Evolutionary conservation across 1,140 invertebrate species (phyloP), one percentile per base, ranked within the genome.

Genomic region (Scaptomyza pallida): DNA sequence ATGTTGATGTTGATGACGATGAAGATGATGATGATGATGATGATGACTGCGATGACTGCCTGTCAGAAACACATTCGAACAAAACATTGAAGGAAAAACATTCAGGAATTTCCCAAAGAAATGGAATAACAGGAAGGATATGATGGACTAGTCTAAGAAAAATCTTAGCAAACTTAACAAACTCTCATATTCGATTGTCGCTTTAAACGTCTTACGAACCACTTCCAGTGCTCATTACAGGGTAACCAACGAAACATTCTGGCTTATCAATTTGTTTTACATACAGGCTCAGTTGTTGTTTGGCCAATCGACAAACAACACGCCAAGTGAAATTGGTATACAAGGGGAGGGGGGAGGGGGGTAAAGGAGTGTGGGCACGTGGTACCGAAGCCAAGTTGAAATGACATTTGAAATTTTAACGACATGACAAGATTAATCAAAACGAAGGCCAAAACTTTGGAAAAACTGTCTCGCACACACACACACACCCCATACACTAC

Each of bases 371-470:
- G n/a, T n/a, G n/a, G 26, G 47, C n/a, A 12, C 10, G 16, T 35
- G 15, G 19, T 51, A 45, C 56, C 56, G 54, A 71, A 64, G 72
- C 50, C 68, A 78, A 78, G 60, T 70, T 78, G 60, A 75, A 80
- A 75, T 80, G 77, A 76, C 68, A 81, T 81, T 81, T 76, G 78
- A 81, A 80, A 81, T 81, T 81, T 81, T 81, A 79, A 80, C 78
- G 76, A 80, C 76, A 79, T 63, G 76, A 79, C 57, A 75, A 79
- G 76, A 80, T 80, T 80, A 80, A 80, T 80, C 72, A 80, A 80
- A 80, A 81, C 62, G 57, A 68, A 72, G 76, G 45, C 45, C 45
- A 54, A 30, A 9, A 59, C 61, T 50, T 45, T 40, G 30, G 55
- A 30, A 26, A 30, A 30, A 72, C 51, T 61, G 37, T 56, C 67